These are phyloP conservation scores for Halocynthia roretzi DNA, from an alignment of 23 tunicate species.

Conservation along the genomic window DNA sequence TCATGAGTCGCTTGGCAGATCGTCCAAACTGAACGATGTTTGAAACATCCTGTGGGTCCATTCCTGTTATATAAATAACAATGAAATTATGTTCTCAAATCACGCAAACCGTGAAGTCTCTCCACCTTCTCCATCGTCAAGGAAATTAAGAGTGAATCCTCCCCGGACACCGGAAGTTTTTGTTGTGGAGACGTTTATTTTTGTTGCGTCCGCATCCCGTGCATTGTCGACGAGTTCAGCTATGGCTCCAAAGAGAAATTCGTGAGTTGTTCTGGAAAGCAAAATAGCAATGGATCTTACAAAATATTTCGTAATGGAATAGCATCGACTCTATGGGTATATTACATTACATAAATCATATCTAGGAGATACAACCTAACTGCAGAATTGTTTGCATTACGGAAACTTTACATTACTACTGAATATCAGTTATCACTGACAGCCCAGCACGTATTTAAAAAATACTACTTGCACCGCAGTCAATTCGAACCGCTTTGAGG, in stretches of 20 bases:
- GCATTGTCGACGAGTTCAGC: constrained; percentile 98
- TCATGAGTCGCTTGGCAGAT: constrained; percentile 65
- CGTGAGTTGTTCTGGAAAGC: constrained; percentile 83
- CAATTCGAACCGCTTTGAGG: no score
- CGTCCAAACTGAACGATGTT: constrained; percentile 90
- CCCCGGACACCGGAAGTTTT: constrained; percentile 49
- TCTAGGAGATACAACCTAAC: no score
- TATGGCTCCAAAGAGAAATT: constrained; percentile 96
- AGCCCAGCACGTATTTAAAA: background rate
- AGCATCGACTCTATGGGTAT: background rate
- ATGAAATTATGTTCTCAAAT: no score
- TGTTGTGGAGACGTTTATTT: constrained; percentile 71
- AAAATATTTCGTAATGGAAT: background rate
- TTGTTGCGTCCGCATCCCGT: constrained; percentile 88
- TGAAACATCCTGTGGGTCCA: constrained; percentile 81
- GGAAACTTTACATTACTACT: no score
- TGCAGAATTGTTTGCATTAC: no score
- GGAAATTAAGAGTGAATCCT: constrained; percentile 81
- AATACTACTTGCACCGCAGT: background rate
- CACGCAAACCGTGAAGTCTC: background rate
- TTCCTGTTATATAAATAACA: constrained; percentile 26
- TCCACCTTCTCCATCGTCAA: constrained; percentile 91
- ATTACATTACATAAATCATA: background rate
- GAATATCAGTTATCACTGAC: background rate
- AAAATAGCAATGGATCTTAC: background rate